These are phyloP conservation scores for Andrena camellia DNA, from an alignment of 2,888 invertebrate genomes.

Conservation along the genomic window DNA sequence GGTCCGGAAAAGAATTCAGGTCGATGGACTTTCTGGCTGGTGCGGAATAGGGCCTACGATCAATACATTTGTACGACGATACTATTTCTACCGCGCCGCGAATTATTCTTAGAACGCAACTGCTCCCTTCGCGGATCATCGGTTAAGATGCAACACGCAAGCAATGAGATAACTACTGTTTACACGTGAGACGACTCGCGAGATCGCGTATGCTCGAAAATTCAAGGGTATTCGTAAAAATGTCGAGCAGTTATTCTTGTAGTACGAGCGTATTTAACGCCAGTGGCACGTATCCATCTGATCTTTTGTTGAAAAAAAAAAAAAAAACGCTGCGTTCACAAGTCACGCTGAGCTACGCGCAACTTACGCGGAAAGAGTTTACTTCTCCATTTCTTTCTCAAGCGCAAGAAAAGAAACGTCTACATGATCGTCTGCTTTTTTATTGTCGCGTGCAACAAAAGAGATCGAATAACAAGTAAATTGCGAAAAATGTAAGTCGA, in stretches of 20 bases:
- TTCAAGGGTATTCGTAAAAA: constrained; percentile 6
- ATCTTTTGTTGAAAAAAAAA: neutral
- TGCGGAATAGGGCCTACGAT: constrained; percentile 70
- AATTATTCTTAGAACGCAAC: constrained; percentile 64
- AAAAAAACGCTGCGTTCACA: neutral
- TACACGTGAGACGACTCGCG: neutral
- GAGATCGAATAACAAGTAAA: neutral
- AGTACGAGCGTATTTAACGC: neutral
- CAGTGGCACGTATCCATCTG: neutral
- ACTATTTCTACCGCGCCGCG: constrained; percentile 67
- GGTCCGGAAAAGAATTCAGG: constrained; percentile 72
- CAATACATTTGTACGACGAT: constrained; percentile 68
- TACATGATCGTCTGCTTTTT: neutral
- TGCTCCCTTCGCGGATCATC: constrained; percentile 25
- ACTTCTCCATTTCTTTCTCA: no score
- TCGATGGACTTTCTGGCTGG: constrained; percentile 72
- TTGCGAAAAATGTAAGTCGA: constrained; percentile 1
- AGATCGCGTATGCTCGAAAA: constrained; percentile 2
- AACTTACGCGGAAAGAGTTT: no score
- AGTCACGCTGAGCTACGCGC: no score
- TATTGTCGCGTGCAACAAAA: neutral
- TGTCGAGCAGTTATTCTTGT: neutral
- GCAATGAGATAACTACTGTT: constrained; percentile 3
- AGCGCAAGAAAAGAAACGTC: neutral
- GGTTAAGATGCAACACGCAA: constrained; percentile 31